Percentiles rank a stretch among this genome's conserved stretches.
These are phyloP conservation scores for Anas capensis DNA, from an alignment of 2,797 vertebrate genomes.

Conservation along the genomic window DNA sequence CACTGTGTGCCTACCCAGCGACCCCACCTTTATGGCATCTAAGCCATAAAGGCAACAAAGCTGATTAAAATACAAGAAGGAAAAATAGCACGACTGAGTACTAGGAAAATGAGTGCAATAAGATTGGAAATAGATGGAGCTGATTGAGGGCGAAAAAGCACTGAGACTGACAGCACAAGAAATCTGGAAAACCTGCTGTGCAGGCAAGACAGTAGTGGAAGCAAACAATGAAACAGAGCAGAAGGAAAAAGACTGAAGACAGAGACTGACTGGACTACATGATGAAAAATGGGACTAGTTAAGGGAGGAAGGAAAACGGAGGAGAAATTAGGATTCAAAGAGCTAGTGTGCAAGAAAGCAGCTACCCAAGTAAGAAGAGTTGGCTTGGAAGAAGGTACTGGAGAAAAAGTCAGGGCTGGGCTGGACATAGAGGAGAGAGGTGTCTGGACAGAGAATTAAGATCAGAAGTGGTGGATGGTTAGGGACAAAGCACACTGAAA, in stretches of 20 bases:
- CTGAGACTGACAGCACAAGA: neutral
- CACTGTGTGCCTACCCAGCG: neutral
- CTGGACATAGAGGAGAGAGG: neutral
- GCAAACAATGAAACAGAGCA: neutral
- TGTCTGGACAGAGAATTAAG: neutral
- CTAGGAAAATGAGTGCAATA: neutral
- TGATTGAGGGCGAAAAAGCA: neutral
- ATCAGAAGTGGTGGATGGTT: neutral
- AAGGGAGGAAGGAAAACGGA: neutral
- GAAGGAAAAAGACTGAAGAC: neutral
- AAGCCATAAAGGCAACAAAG: conserved; percentile 16
- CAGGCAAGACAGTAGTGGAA: neutral
- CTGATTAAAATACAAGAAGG: neutral
- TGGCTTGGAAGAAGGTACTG: neutral
- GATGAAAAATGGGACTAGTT: neutral
- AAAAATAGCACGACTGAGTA: neutral
- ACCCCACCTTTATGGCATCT: neutral
- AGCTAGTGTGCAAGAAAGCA: neutral
- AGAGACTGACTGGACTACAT: neutral
- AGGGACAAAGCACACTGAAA: neutral
- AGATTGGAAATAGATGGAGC: neutral
- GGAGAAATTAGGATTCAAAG: neutral
- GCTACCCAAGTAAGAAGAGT: neutral
- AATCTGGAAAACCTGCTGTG: neutral
- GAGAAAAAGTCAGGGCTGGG: neutral